These are phyloP conservation scores for Plestiodon gilberti DNA, from an alignment of 2,113 vertebrate genomes.

Conservation along the genomic window DNA sequence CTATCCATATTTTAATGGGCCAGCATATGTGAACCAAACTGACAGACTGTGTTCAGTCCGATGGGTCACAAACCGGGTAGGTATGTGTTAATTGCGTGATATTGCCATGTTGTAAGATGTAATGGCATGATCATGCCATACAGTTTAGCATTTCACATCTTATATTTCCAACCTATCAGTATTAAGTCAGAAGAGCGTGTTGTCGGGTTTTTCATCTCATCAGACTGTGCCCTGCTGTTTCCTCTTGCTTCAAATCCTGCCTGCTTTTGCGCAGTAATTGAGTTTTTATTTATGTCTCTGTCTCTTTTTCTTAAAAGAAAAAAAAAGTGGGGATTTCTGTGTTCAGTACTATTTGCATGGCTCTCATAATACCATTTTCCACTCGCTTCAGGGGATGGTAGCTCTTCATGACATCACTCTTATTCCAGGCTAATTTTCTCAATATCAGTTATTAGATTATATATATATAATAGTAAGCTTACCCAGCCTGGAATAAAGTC, in stretches of 20 bases:
- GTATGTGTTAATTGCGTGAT: background rate
- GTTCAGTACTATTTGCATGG: background rate
- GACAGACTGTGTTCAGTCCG: background rate
- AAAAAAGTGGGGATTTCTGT: background rate
- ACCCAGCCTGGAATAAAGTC: constrained; percentile 1
- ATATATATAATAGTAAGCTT: constrained; percentile 9
- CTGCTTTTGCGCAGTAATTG: background rate
- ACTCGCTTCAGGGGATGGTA: background rate
- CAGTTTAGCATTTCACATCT: background rate
- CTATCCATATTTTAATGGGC: background rate
- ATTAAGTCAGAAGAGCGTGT: background rate
- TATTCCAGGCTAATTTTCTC: background rate
- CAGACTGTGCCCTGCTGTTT: background rate
- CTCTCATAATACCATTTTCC: background rate
- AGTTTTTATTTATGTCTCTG: constrained; percentile 1
- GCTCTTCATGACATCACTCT: background rate
- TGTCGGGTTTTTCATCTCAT: background rate
- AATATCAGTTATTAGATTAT: constrained; percentile 41
- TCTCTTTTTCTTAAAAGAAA: background rate
- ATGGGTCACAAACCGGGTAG: too few relatives aligned
- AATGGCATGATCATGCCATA: background rate
- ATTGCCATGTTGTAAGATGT: background rate
- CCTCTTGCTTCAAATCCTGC: background rate
- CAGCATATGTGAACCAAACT: background rate
- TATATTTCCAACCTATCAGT: background rate